Evolutionary conservation across 2,888 invertebrate species (phyloP).

Genomic region (Malthinus flaveolus): DNA sequence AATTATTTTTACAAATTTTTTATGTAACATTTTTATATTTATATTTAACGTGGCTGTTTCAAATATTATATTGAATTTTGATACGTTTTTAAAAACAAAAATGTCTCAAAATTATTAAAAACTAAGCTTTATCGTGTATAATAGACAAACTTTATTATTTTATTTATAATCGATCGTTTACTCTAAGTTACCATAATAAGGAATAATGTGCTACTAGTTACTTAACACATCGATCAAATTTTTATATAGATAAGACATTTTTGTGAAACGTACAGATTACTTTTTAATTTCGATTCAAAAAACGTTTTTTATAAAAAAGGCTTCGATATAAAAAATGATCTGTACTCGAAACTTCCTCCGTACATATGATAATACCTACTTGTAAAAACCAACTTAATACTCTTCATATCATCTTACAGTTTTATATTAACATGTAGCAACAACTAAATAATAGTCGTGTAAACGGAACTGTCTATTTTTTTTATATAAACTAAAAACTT

Average conservation of each 20-base stretch:
- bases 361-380: conserved; percentile 13
- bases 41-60: conserved; percentile 22
- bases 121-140: background rate
- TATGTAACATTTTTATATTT: conserved; percentile 14
- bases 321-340: conserved; percentile 12
- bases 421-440: conserved; percentile 29
- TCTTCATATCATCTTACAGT: conserved; percentile 27
- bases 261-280: background rate
- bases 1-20: conserved; percentile 19
- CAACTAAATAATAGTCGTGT: conserved; percentile 17
- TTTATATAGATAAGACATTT: conserved; percentile 1
- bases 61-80: conserved; percentile 9
- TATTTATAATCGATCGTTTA: conserved; percentile 2
- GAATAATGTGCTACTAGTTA: background rate
- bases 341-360: conserved; percentile 5
- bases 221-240: background rate
- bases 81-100: background rate
- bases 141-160: conserved; percentile 2
- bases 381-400: conserved; percentile 12
- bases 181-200: conserved; percentile 5
- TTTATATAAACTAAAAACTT: background rate
- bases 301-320: background rate
- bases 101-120: conserved; percentile 1
- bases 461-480: background rate
- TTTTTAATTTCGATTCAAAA: background rate